Conservation (phyloP, 2,113 vertebrate genomes). For the Salvelinus sp. region DNA sequence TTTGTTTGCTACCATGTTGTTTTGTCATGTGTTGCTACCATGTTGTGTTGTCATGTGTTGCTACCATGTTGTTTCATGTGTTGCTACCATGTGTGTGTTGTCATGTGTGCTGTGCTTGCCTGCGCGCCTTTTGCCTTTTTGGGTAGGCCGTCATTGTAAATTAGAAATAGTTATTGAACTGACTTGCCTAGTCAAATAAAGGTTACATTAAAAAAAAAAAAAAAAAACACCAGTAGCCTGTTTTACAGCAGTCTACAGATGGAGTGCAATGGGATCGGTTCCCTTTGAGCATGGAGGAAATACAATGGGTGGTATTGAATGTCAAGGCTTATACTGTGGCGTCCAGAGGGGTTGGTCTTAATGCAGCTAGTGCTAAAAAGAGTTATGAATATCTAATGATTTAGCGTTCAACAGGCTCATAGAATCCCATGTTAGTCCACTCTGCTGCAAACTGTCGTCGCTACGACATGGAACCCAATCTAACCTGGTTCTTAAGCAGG, state of each 20-base stretch:
- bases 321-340: slow-evolving; percentile 46
- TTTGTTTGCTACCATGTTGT: no score
- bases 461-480: slow-evolving; percentile 32
- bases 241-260: slow-evolving; percentile 51
- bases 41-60: no score
- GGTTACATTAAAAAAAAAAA: no score
- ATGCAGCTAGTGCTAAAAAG: slow-evolving; percentile 59
- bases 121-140: no score
- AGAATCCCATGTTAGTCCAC: slow-evolving; percentile 20
- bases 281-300: slow-evolving; percentile 53
- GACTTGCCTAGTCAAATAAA: no score
- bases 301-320: slow-evolving; percentile 59
- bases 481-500: slow-evolving; percentile 41
- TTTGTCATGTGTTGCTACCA: no score
- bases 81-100: no score
- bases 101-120: no score
- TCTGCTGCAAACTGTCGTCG: slow-evolving; percentile 17
- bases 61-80: no score
- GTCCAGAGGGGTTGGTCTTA: slow-evolving; percentile 39
- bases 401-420: slow-evolving; percentile 40
- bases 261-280: slow-evolving; percentile 49
- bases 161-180: no score
- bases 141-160: no score
- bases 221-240: slow-evolving; percentile 30
- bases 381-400: slow-evolving; percentile 44